Conservation (phyloP, 2,797 vertebrate genomes). For the Halcyon smyrnensis region DNA sequence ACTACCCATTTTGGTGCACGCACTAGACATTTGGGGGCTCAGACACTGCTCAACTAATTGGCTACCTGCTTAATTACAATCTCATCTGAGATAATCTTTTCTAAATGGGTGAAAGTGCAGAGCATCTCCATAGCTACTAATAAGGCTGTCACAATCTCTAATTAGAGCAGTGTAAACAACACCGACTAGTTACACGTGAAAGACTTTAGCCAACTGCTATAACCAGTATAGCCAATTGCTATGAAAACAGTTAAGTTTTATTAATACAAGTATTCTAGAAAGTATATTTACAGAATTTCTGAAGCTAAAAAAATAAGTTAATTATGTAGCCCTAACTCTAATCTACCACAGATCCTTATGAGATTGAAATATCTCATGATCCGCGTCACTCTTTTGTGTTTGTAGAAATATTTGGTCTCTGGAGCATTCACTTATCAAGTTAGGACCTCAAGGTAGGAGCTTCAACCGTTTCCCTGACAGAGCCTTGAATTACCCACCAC, state of each 20-base stretch:
- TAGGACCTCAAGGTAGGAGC: not conserved
- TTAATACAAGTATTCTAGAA: not conserved
- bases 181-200: accelerated
- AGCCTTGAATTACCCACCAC: not conserved
- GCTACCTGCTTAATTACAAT: not conserved
- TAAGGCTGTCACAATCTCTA: not conserved
- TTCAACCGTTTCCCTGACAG: not conserved
- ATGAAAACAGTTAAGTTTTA: not conserved
- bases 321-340: not conserved
- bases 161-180: not conserved
- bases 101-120: not conserved
- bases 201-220: not conserved
- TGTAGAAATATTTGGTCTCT: not conserved
- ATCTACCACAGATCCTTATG: not conserved
- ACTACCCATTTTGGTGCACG: not conserved
- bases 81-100: not conserved
- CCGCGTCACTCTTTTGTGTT: not conserved
- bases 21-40: not conserved
- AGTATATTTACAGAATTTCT: not conserved
- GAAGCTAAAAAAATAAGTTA: not conserved
- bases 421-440: not conserved
- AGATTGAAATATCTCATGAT: not conserved
- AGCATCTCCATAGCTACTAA: conserved; percentile 8
- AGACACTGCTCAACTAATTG: not conserved
- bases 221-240: not conserved